A percentile compares a stretch with the other conserved stretches of the same genome.
phyloP scores from a whole-genome alignment of 2,113 vertebrate species.

The Protobothrops flavoviridis region DNA sequence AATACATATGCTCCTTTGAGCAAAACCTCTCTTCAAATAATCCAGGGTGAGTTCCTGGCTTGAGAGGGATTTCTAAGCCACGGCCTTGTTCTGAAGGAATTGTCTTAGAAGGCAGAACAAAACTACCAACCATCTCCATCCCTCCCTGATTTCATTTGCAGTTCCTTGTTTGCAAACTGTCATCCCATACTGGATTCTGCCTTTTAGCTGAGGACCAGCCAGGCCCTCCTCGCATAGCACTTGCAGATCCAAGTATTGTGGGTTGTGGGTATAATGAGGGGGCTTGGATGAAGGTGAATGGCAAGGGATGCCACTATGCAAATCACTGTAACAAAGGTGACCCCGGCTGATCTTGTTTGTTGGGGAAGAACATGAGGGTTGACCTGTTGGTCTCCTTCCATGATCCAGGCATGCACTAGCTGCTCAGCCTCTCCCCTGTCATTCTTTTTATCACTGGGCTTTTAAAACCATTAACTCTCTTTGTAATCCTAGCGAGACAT shows the following conservation, averaged over 20 bases:
- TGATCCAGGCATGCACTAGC: slow-evolving; percentile 63
- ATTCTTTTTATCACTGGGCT: slow-evolving; percentile 63
- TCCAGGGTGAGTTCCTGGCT: slow-evolving; percentile 30
- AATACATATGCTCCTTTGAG: slow-evolving; percentile 34
- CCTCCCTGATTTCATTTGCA: slow-evolving; percentile 56
- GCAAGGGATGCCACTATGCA: slow-evolving; percentile 57
- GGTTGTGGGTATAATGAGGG: slow-evolving; percentile 55
- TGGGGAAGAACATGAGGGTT: slow-evolving; percentile 1
- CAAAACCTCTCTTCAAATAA: slow-evolving; percentile 36
- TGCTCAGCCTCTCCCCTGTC: slow-evolving; percentile 48
- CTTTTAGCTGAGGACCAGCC: slow-evolving; percentile 58
- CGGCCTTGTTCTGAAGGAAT: slow-evolving; percentile 67
- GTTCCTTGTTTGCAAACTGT: slow-evolving; percentile 82
- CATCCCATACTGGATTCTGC: slow-evolving; percentile 72
- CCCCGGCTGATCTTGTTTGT: slow-evolving; percentile 52
- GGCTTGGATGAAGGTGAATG: slow-evolving; percentile 58
- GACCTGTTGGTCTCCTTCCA: slow-evolving; percentile 49
- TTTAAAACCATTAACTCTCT: slow-evolving; percentile 68
- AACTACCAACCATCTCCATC: slow-evolving; percentile 56
- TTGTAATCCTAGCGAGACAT: slow-evolving; percentile 60
- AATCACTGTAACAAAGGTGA: slow-evolving; percentile 62
- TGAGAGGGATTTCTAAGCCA: slow-evolving; percentile 62
- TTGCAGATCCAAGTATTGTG: slow-evolving; percentile 38
- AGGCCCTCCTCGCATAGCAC: slow-evolving; percentile 31
- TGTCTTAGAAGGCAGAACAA: slow-evolving; percentile 68